phyloP scores from a whole-genome alignment of 92 coral and sea anemone species.

The Zoanthus gigantus region DNA sequence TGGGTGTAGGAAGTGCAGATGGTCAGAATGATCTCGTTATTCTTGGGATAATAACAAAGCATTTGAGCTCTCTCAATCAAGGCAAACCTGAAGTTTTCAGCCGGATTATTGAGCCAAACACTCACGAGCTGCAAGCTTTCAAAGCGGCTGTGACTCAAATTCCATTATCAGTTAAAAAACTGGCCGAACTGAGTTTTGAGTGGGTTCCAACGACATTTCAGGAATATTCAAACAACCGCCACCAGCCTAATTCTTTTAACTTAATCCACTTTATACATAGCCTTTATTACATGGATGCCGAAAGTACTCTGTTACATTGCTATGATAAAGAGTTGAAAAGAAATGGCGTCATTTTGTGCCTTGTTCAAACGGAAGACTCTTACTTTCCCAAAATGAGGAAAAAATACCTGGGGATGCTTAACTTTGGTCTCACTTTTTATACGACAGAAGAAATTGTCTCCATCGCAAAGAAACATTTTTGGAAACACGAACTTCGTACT shows the following conservation, averaged over 20 bases:
- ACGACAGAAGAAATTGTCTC: constrained; percentile 61
- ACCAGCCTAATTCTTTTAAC: constrained; percentile 48
- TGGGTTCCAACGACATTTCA: constrained; percentile 61
- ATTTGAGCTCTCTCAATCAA: constrained; percentile 49
- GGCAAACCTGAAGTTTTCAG: constrained; percentile 55
- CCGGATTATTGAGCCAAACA: constrained; percentile 56
- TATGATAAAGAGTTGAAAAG: constrained; percentile 52
- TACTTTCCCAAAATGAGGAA: constrained; percentile 45
- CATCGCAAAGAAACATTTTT: constrained; percentile 56
- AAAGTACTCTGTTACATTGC: constrained; percentile 52
- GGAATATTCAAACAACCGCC: constrained; percentile 52
- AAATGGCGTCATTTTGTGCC: constrained; percentile 65
- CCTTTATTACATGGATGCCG: constrained; percentile 65
- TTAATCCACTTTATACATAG: constrained; percentile 64
- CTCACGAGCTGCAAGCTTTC: constrained; percentile 53
- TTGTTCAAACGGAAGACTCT: constrained; percentile 58
- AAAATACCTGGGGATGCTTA: constrained; percentile 47
- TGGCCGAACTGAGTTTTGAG: constrained; percentile 57
- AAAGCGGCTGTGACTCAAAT: constrained; percentile 40
- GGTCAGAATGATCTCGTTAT: constrained; percentile 58
- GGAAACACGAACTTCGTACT: constrained; percentile 62
- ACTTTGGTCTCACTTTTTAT: constrained; percentile 39
- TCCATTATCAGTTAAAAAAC: constrained; percentile 52
- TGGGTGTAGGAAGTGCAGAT: constrained; percentile 67
- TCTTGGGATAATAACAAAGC: constrained; percentile 62